These are phyloP conservation scores for Ladona fulva DNA, from an alignment of 1,140 invertebrate species.

Conservation along the genomic window DNA sequence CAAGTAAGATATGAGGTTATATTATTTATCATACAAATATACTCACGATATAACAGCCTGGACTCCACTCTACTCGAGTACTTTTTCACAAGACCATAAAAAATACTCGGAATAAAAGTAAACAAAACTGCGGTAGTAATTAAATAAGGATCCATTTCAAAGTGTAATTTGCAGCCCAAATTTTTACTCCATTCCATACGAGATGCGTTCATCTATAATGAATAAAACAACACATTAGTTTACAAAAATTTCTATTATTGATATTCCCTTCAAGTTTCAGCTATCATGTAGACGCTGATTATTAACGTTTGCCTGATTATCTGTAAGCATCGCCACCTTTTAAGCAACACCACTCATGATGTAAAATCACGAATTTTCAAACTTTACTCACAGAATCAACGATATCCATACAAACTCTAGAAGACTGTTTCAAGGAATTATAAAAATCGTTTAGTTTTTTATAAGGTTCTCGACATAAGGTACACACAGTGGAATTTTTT, in stretches of 20 bases:
- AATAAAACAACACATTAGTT: too few species aligned
- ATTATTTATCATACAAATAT: too few species aligned
- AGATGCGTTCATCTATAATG: background rate
- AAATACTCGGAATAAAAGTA: background rate
- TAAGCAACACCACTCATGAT: too few species aligned
- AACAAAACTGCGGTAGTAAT: background rate
- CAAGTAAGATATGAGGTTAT: too few species aligned
- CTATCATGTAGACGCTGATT: too few species aligned
- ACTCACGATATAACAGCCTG: too few species aligned
- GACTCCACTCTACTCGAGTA: background rate
- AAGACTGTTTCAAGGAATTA: conserved; percentile 41
- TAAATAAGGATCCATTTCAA: background rate
- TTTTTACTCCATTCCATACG: background rate
- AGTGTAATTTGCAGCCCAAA: background rate
- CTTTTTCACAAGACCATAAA: background rate
- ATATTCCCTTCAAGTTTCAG: too few species aligned
- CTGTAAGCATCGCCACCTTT: too few species aligned
- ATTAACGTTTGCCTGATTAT: too few species aligned
- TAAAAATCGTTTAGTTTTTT: conserved; percentile 41
- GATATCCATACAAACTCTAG: conserved; percentile 48
- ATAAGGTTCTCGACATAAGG: conserved; percentile 42
- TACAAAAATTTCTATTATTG: too few species aligned
- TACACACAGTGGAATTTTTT: conserved; percentile 36
- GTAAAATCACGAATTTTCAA: conserved; percentile 19
- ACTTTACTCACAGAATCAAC: conserved; percentile 42